A percentile compares a stretch with the other conserved stretches of the same genome.
Evolutionary conservation across 2,888 invertebrate genomes (phyloP).

Genomic region (Crocallis elinguaria): DNA sequence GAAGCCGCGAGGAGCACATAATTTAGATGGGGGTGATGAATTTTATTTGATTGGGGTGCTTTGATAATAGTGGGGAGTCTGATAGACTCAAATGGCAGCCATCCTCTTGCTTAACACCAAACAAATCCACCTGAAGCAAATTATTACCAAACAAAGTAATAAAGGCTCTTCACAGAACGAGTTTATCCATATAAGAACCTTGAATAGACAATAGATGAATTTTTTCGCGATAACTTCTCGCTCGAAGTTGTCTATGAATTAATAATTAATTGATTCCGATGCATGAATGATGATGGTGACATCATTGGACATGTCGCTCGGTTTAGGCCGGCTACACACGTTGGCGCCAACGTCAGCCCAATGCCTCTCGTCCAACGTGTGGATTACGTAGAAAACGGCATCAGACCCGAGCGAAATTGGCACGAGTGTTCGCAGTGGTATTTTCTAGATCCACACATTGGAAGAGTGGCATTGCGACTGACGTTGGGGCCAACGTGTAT

Average conservation of each 20-base stretch:
- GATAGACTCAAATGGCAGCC: not conserved
- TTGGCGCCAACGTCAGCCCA: not conserved
- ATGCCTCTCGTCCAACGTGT: no score
- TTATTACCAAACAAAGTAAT: constrained; percentile 13
- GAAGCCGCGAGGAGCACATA: no score
- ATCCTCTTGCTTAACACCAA: not conserved
- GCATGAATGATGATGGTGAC: constrained; percentile 26
- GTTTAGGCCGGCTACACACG: not conserved
- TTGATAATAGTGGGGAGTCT: not conserved
- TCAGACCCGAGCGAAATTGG: no score
- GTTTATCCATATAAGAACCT: constrained; percentile 7
- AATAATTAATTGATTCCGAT: constrained; percentile 21
- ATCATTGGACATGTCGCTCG: constrained; percentile 22
- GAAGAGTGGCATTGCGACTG: no score
- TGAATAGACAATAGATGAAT: constrained; percentile 12
- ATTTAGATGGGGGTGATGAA: no score
- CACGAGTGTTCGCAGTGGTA: no score
- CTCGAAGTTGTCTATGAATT: constrained; percentile 21
- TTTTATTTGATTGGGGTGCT: no score
- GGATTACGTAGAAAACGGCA: no score
- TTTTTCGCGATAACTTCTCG: constrained; percentile 20
- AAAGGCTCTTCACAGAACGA: constrained; percentile 15
- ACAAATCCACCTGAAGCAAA: constrained; percentile 10
- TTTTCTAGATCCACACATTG: no score
- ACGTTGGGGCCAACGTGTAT: no score